Conservation (phyloP, 2,888 invertebrate genomes). For the Tenthredo livida region DNA sequence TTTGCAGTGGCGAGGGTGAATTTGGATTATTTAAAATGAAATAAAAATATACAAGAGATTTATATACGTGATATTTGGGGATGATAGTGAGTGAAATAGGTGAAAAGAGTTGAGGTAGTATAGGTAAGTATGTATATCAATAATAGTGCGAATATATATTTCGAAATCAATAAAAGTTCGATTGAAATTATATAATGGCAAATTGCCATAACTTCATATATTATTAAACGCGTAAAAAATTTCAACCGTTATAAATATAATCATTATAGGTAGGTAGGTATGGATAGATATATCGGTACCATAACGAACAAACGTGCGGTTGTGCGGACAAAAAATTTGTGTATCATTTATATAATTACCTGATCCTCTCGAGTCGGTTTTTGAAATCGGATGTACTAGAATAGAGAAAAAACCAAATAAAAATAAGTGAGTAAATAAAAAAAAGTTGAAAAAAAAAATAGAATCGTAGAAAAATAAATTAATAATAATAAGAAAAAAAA, state of each 20-base stretch:
- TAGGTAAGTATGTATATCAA: not conserved
- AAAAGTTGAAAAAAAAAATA: not conserved
- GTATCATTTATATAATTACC: constrained; percentile 59
- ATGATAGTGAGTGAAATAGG: not conserved
- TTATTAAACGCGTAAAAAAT: not conserved
- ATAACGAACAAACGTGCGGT: constrained; percentile 19
- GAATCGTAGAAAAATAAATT: not conserved
- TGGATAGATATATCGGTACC: too few relatives aligned
- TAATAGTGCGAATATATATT: not conserved
- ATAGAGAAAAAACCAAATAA: constrained; percentile 13
- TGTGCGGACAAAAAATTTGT: constrained; percentile 45
- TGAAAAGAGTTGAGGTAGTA: not conserved
- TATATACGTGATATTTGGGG: not conserved
- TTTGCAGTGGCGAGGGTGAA: not conserved
- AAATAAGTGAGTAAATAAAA: constrained; percentile 6
- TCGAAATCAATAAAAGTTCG: too few relatives aligned
- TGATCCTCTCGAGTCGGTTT: constrained; percentile 54
- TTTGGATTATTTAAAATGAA: not conserved
- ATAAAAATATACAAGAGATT: not conserved
- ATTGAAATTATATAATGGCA: too few relatives aligned
- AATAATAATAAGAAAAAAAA: not conserved
- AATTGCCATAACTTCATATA: too few relatives aligned
- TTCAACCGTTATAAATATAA: not conserved
- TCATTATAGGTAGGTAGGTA: not conserved
- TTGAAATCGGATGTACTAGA: constrained; percentile 46